These are phyloP conservation scores for Marmota flaviventris DNA, from an alignment of 2,113 vertebrate species.

Conservation along the genomic window DNA sequence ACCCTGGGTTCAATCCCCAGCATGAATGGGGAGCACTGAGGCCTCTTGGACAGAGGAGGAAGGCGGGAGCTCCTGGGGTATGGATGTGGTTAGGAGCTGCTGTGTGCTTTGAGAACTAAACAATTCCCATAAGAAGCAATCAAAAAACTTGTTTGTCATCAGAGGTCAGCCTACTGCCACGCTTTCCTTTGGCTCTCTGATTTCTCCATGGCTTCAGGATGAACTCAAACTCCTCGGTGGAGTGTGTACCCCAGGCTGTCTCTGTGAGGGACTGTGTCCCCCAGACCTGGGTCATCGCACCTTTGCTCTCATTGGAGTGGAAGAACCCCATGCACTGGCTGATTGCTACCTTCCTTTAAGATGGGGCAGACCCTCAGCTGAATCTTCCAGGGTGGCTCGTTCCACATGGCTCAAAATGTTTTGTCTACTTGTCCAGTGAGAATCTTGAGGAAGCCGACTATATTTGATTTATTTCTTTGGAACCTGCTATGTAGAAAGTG, in stretches of 20 bases:
- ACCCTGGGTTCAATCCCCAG: no score
- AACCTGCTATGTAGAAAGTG: not conserved
- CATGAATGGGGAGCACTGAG: not conserved
- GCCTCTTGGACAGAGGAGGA: no score
- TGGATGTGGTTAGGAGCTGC: not conserved
- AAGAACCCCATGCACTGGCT: not conserved
- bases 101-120: not conserved
- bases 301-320: no score
- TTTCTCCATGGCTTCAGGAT: not conserved
- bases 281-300: not conserved
- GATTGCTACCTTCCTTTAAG: not conserved
- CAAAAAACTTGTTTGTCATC: not conserved
- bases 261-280: accelerated
- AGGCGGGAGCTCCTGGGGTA: accelerated
- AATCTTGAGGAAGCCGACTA: not conserved
- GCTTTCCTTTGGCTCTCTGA: not conserved
- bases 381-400: not conserved
- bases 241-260: not conserved
- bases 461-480: not conserved
- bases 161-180: not conserved
- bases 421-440: not conserved
- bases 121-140: not conserved
- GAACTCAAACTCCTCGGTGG: not conserved
- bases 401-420: not conserved
- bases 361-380: not conserved